Evolutionary conservation across 1,140 invertebrate genomes (phyloP), one percentile per base, ranked within the genome.

Genomic region (Mercenaria mercenaria): DNA sequence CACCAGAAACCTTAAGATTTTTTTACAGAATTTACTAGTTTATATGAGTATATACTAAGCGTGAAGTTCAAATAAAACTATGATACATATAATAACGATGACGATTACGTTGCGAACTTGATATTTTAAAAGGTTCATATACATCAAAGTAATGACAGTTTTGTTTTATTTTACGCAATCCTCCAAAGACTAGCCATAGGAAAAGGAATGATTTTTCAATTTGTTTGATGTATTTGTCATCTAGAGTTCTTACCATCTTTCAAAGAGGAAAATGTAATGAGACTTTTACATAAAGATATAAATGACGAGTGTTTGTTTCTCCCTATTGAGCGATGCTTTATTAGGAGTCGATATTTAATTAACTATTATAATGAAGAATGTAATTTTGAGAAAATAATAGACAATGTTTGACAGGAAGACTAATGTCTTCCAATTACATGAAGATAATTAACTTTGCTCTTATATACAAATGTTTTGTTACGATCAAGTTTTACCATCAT

Each of bases 341-440:
- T 79, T 52, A 79, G 50, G 23, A 79, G 29, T 37, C 47, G 47
- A 52, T 79, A 52, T 50, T 79, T 79, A 79, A 79, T 79, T 79
- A 79, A 79, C 76, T 52, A 52, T 52, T 52, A 79, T 79, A 79
- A 79, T 79, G 76, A 79, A 34, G 29, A 50, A 79, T 56, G 76
- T 52, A 52, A 52, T 79, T 79, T 79, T 52, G 47, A 52, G 76
- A 52, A 79, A 52, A 79, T 52, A 52, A 79, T 79, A 79, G 43
- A 56, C 29, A 37, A 18, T 56, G 15, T 79, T 34, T 56, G 76
- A 79, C 76, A 79, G 47, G 29, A 37, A 56, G 76, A 79, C 15
- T 56, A 37, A 79, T 79, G 76, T 47, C 76, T 56, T 39, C 43
- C 76, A 79, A 79, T 79, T 79, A 79, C 47, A 32, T 20, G 29